These are phyloP conservation scores for Podotricha telesiphe DNA, from an alignment of 2,888 invertebrate species.

Conservation along the genomic window DNA sequence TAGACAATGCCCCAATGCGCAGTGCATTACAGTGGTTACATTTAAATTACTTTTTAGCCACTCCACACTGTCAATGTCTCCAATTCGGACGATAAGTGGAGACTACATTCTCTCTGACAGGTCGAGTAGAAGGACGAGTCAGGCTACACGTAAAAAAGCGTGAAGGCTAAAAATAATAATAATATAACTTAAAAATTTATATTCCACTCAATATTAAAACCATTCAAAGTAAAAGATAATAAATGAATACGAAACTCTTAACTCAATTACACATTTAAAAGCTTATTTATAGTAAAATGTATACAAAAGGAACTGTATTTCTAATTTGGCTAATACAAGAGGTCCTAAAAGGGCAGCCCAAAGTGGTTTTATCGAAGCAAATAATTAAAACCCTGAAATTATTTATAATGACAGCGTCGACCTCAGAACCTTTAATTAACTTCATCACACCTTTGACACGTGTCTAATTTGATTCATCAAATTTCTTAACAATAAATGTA, in stretches of 20 bases:
- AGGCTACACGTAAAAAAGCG: no score
- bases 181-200: neutral
- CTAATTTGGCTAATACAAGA: conserved; percentile 13
- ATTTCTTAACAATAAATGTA: neutral
- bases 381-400: conserved; percentile 13
- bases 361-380: conserved; percentile 18
- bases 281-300: conserved; percentile 2
- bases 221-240: neutral
- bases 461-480: neutral
- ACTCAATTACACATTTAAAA: conserved; percentile 1
- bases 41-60: no score
- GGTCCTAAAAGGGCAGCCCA: conserved; percentile 1
- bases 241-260: neutral
- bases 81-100: no score
- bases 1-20: no score
- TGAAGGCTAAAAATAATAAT: no score
- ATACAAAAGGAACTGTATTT: neutral
- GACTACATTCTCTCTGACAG: no score
- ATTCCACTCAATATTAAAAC: neutral
- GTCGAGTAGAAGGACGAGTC: no score
- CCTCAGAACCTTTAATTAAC: conserved; percentile 31
- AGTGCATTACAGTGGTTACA: no score
- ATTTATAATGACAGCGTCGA: conserved; percentile 16
- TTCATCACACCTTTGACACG: conserved; percentile 37
- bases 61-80: no score